Evolutionary conservation across 2,888 invertebrate species (phyloP).

Genomic region (Caradrina kadenii): DNA sequence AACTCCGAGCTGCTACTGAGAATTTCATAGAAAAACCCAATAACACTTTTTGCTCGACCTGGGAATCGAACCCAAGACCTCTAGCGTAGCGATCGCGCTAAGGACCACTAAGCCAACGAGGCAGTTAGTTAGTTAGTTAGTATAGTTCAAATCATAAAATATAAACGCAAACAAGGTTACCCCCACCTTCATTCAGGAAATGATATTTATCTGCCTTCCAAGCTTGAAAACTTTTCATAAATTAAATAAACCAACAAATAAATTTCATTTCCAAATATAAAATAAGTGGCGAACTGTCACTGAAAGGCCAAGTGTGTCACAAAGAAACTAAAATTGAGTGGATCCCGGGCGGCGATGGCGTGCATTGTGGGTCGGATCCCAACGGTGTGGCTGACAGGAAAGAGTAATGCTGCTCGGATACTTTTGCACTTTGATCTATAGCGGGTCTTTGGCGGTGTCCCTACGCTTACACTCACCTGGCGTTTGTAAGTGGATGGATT

Average conservation of each 20-base stretch:
- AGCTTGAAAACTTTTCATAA: not conserved
- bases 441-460: conserved; percentile 62
- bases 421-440: conserved; percentile 84
- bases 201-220: not conserved
- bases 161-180: not conserved
- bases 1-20: too few species aligned
- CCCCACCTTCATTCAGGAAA: not conserved
- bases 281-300: conserved; percentile 31
- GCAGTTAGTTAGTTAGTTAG: too few species aligned
- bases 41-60: too few species aligned
- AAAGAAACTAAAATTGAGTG: conserved; percentile 65
- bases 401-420: conserved; percentile 79
- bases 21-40: too few species aligned
- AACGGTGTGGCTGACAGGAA: conserved; percentile 74
- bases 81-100: too few species aligned
- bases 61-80: too few species aligned
- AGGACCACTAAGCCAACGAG: too few species aligned
- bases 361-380: conserved; percentile 62
- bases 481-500: conserved; percentile 35
- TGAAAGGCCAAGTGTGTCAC: conserved; percentile 51
- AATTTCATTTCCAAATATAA: conserved; percentile 18
- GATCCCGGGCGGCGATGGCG: conserved; percentile 45
- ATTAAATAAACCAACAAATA: not conserved
- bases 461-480: conserved; percentile 35
- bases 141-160: not conserved